Conservation (phyloP, 1,140 invertebrate genomes). For the Drosophila obscura region DNA sequence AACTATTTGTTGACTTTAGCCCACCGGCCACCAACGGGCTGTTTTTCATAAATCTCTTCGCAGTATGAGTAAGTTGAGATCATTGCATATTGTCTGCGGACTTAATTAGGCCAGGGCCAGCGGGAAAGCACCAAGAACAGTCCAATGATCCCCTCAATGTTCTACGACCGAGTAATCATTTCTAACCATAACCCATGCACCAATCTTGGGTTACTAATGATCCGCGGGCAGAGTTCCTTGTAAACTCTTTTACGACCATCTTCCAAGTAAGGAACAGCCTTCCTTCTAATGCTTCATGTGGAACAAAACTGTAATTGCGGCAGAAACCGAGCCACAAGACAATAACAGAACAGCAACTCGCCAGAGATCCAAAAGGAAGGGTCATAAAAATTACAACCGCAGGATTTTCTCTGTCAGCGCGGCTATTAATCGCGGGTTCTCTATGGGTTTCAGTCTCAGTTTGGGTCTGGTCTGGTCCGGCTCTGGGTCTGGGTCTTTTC, state of each 20-base stretch:
- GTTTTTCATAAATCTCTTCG: conserved; percentile 36
- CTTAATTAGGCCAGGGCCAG: conserved; percentile 67
- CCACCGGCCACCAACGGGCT: conserved; percentile 15
- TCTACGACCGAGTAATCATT: conserved; percentile 1
- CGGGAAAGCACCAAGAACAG: conserved; percentile 37
- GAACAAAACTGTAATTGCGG: conserved; percentile 67
- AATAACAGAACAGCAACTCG: not conserved
- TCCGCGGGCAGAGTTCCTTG: conserved; percentile 48
- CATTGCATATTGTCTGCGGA: conserved; percentile 26
- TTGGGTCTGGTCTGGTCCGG: conserved; percentile 31
- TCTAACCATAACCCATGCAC: conserved; percentile 49
- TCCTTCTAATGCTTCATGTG: conserved; percentile 15
- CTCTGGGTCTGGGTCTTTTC: conserved; percentile 20
- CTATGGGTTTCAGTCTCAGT: conserved; percentile 24
- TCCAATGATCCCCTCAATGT: conserved; percentile 37
- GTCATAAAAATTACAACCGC: conserved; percentile 77
- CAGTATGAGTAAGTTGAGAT: conserved; percentile 40
- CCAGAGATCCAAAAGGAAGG: conserved; percentile 26
- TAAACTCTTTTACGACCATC: conserved; percentile 70
- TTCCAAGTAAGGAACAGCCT: conserved; percentile 46
- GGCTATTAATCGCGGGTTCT: conserved; percentile 64
- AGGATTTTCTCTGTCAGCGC: conserved; percentile 77
- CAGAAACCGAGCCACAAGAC: conserved; percentile 17
- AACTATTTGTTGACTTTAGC: conserved; percentile 71
- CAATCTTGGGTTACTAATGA: conserved; percentile 58